Conservation (phyloP, 2,888 invertebrate genomes). For the Erpobdella octoculata region DNA sequence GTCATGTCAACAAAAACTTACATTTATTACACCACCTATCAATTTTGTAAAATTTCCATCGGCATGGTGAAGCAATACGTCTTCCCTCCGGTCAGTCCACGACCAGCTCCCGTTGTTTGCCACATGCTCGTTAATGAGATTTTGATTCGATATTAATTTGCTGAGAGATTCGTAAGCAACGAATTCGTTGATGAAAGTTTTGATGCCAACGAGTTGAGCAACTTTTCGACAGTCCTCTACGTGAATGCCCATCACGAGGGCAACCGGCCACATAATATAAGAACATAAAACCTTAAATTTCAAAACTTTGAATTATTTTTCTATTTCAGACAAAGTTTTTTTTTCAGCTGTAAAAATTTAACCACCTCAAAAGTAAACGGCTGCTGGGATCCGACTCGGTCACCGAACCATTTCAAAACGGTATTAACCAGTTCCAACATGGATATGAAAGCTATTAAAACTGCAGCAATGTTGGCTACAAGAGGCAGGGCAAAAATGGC, state of each 20-base stretch:
- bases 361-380: constrained; percentile 33
- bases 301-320: neutral
- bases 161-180: constrained; percentile 66
- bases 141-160: constrained; percentile 39
- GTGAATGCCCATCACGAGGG: constrained; percentile 71
- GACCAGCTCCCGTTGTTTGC: constrained; percentile 36
- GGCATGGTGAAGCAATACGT: constrained; percentile 25
- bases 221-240: constrained; percentile 66
- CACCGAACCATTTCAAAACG: constrained; percentile 33
- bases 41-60: constrained; percentile 34
- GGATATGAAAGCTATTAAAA: constrained; percentile 31
- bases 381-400: constrained; percentile 30
- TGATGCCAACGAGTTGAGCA: constrained; percentile 71
- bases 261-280: constrained; percentile 81
- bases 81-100: constrained; percentile 17
- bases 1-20: neutral
- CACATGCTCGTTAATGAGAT: constrained; percentile 36
- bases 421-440: constrained; percentile 32
- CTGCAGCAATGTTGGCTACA: constrained; percentile 41
- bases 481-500: constrained; percentile 32
- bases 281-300: constrained; percentile 59
- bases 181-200: constrained; percentile 87
- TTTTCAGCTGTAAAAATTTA: too few relatives aligned
- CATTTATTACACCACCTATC: neutral
- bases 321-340: neutral